Percentiles rank a stretch among this genome's conserved stretches.
Evolutionary conservation across 2,113 vertebrate species (phyloP).

Genomic region (Cyprinus carpio): DNA sequence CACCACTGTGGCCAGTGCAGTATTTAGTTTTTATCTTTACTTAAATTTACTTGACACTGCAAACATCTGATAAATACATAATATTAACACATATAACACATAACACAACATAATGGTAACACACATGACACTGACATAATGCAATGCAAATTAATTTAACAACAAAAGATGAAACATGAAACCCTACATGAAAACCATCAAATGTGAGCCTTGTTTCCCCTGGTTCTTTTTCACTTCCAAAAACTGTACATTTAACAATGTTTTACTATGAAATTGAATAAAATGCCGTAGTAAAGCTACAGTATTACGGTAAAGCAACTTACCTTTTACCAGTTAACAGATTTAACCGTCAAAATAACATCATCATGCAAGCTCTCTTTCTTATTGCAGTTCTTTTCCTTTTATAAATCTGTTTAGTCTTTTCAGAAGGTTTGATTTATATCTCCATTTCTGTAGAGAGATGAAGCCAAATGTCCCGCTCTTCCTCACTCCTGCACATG

Average conservation of each 20-base stretch:
- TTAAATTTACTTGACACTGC: not conserved
- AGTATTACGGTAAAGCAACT: not conserved
- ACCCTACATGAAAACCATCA: too few relatives aligned
- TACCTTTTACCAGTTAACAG: not conserved
- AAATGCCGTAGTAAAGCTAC: not conserved
- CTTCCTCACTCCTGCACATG: constrained; percentile 97
- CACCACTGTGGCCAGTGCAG: not conserved
- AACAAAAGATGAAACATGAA: too few relatives aligned
- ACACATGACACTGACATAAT: not conserved
- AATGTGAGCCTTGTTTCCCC: too few relatives aligned
- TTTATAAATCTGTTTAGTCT: not conserved
- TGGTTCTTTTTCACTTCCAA: not conserved
- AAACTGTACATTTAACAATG: not conserved
- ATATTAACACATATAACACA: too few relatives aligned
- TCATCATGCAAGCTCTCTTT: not conserved
- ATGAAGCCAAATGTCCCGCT: constrained; percentile 94
- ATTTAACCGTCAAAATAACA: not conserved
- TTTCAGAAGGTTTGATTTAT: not conserved
- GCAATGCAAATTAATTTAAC: too few relatives aligned
- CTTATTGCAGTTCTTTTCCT: not conserved
- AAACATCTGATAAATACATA: not conserved
- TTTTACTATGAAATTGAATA: not conserved
- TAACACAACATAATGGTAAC: too few relatives aligned
- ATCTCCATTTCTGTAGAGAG: constrained; percentile 79
- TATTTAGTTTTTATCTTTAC: not conserved